Evolutionary conservation across 2,888 invertebrate species (phyloP).

Genomic region (Keiferia lycopersicella): DNA sequence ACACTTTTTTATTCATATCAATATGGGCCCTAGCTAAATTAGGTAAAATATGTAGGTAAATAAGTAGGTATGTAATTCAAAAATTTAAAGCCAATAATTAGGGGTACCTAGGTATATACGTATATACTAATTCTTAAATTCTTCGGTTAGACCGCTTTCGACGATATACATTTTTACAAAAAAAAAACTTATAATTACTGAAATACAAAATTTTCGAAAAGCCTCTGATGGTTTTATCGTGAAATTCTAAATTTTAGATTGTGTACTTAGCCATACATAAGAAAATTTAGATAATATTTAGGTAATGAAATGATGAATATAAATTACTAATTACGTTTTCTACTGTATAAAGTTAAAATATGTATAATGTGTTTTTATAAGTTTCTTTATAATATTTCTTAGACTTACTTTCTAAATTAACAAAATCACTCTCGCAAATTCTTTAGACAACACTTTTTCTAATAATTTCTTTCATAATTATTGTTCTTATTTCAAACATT

Average conservation of each 20-base stretch:
- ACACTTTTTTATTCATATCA: not conserved
- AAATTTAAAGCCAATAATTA: constrained; percentile 29
- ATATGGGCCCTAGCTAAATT: constrained; percentile 19
- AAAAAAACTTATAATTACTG: constrained; percentile 13
- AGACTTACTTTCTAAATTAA: constrained; percentile 33
- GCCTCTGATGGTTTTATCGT: constrained; percentile 25
- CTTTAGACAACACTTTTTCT: constrained; percentile 26
- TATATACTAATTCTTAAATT: constrained; percentile 8
- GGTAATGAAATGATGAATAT: constrained; percentile 24
- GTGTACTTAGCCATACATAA: constrained; percentile 57
- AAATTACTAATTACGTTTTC: constrained; percentile 25
- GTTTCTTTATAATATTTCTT: constrained; percentile 27
- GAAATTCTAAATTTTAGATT: constrained; percentile 51
- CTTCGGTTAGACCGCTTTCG: constrained; percentile 30
- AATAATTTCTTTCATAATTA: constrained; percentile 23
- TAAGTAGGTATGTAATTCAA: constrained; percentile 18
- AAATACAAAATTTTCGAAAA: constrained; percentile 35
- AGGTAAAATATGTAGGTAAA: not conserved
- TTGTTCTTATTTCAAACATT: constrained; percentile 39
- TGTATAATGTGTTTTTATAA: constrained; percentile 22
- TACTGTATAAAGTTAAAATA: constrained; percentile 19
- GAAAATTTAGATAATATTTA: constrained; percentile 47
- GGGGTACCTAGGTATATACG: not conserved
- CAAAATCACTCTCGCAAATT: constrained; percentile 31
- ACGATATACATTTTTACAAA: constrained; percentile 68